Conservation (phyloP, 2,113 vertebrate species). For the Oryzias woworae region DNA sequence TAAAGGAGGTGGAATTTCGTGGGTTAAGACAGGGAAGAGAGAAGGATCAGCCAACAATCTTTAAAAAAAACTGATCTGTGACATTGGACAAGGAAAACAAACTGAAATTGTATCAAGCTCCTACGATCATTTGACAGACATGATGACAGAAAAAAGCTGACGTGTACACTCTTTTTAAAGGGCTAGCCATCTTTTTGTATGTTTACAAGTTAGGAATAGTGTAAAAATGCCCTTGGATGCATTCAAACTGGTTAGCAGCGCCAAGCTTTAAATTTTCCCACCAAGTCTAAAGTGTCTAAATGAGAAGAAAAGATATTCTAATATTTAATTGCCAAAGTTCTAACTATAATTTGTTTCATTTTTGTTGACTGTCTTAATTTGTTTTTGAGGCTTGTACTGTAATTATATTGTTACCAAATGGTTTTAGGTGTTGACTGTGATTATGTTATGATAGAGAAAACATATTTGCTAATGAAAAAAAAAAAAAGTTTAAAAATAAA, state of each 20-base stretch:
- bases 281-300: conserved; percentile 43
- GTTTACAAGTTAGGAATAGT: conserved; percentile 68
- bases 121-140: conserved; percentile 29
- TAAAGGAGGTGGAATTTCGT: conserved; percentile 2
- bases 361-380: conserved; percentile 46
- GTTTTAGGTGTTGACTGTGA: conserved; percentile 73
- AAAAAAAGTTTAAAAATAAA: conserved; percentile 59
- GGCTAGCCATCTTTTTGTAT: conserved; percentile 77
- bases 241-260: conserved; percentile 69
- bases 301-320: conserved; percentile 28
- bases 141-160: conserved; percentile 28
- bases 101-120: conserved; percentile 20
- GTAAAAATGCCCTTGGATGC: conserved; percentile 64
- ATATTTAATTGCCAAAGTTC: conserved; percentile 78
- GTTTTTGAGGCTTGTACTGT: conserved; percentile 72
- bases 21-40: conserved; percentile 3
- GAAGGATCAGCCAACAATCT: conserved; percentile 44
- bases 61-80: conserved; percentile 20
- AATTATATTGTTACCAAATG: conserved; percentile 73
- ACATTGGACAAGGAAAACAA: not conserved
- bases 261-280: conserved; percentile 69
- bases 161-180: conserved; percentile 66
- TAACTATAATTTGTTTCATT: conserved; percentile 52
- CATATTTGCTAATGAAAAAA: conserved; percentile 68
- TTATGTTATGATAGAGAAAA: conserved; percentile 71